phyloP scores from a whole-genome alignment of 2,113 vertebrate genomes.

The Platysternon megacephalum region DNA sequence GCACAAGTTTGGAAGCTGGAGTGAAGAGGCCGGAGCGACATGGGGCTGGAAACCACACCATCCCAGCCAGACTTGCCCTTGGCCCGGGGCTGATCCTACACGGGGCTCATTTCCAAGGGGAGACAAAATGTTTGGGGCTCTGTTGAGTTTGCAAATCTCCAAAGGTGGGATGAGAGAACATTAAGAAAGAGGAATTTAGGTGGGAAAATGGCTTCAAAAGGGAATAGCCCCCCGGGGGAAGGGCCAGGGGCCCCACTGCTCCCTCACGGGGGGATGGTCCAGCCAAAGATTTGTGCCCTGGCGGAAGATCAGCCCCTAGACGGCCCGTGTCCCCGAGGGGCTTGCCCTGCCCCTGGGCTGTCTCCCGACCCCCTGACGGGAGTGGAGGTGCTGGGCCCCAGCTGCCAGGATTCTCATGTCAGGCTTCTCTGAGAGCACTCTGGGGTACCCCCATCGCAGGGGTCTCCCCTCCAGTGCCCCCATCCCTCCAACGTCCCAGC shows the following conservation, averaged over 20 bases:
- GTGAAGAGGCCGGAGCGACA: background rate
- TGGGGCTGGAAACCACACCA: background rate
- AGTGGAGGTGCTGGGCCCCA: background rate
- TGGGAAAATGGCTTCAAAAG: background rate
- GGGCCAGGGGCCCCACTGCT: too few species aligned
- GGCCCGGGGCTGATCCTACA: background rate
- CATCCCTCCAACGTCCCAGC: background rate
- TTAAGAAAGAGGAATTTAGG: background rate
- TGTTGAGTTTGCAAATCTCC: background rate
- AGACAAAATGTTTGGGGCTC: background rate
- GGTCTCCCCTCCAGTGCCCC: background rate
- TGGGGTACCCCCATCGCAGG: background rate
- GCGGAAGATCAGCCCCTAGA: background rate
- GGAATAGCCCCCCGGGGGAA: background rate
- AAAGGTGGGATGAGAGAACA: background rate
- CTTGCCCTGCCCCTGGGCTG: background rate
- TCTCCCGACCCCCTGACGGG: too few species aligned
- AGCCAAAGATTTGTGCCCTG: background rate
- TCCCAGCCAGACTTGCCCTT: too few species aligned
- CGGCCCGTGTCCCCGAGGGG: too few species aligned
- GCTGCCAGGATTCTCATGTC: background rate
- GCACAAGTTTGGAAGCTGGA: background rate
- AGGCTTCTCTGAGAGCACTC: background rate
- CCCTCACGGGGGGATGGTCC: background rate
- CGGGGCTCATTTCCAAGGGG: background rate